Conservation (phyloP, 2,888 invertebrate genomes). For the Cephus sareptanus region DNA sequence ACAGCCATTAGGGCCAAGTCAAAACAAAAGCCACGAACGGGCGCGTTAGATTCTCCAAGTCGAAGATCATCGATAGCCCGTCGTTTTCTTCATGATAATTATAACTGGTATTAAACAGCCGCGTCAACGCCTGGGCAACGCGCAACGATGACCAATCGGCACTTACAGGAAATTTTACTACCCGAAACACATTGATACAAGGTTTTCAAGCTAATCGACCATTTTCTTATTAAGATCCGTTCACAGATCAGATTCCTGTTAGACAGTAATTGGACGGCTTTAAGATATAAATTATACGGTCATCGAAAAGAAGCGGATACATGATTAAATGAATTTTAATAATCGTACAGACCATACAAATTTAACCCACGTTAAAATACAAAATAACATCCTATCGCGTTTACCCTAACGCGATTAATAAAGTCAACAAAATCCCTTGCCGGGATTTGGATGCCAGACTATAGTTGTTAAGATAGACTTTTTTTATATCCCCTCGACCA, state of each 20-base stretch:
- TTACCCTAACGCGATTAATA: neutral
- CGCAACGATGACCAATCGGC: neutral
- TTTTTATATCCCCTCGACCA: neutral
- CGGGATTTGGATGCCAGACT: neutral
- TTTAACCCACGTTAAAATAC: neutral
- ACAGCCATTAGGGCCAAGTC: conserved; percentile 21
- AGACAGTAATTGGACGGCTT: neutral
- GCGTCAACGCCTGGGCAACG: neutral
- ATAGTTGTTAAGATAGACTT: neutral
- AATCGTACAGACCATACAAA: neutral
- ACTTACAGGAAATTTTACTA: neutral
- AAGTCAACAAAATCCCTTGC: neutral
- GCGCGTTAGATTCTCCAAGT: neutral
- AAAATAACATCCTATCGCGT: neutral
- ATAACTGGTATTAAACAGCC: neutral
- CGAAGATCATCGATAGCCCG: neutral
- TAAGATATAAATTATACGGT: neutral
- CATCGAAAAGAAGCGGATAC: neutral
- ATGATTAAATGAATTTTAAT: neutral
- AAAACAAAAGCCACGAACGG: conserved; percentile 18
- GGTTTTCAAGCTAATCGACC: neutral
- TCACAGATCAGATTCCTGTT: neutral
- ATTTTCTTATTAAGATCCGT: neutral
- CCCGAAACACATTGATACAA: neutral
- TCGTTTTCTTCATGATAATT: neutral